A percentile compares a stretch with the other conserved stretches of the same genome.
Evolutionary conservation across 2,888 invertebrate species (phyloP).

Genomic region (Ypsolopha scabrella): DNA sequence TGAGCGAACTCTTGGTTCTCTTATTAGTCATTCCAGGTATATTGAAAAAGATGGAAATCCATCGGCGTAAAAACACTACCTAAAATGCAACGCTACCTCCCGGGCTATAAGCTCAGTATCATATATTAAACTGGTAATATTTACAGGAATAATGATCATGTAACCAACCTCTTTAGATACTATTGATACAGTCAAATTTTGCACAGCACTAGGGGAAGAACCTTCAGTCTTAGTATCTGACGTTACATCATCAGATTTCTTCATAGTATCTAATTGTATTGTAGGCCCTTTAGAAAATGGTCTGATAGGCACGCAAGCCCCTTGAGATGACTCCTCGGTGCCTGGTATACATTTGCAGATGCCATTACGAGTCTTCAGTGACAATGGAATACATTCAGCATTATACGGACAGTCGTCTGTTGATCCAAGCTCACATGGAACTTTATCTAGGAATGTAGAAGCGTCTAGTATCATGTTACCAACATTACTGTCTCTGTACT

Average conservation of each 20-base stretch:
- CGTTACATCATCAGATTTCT: slow-evolving; percentile 34
- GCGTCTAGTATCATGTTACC: slow-evolving; percentile 64
- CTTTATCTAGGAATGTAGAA: slow-evolving; percentile 53
- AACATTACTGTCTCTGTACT: slow-evolving; percentile 46
- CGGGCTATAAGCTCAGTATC: no score
- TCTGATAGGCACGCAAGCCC: slow-evolving; percentile 39
- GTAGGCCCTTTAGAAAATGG: slow-evolving; percentile 55
- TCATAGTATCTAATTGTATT: slow-evolving; percentile 36
- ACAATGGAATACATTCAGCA: slow-evolving; percentile 75
- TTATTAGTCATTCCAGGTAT: no score
- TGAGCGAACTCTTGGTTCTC: no score
- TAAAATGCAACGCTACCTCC: no score
- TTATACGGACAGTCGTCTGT: slow-evolving; percentile 73
- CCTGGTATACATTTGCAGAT: slow-evolving; percentile 79
- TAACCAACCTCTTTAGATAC: slow-evolving; percentile 78
- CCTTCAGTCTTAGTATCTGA: slow-evolving; percentile 38
- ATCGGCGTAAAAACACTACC: no score
- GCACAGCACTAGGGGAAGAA: slow-evolving; percentile 62
- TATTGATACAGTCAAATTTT: slow-evolving; percentile 79
- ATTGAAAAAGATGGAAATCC: no score
- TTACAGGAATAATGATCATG: no score
- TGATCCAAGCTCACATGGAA: slow-evolving; percentile 73
- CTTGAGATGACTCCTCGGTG: slow-evolving; percentile 57
- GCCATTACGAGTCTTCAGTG: slow-evolving; percentile 72
- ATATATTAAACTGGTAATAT: no score